Evolutionary conservation across 2,888 invertebrate genomes (phyloP), one percentile per base, ranked within the genome.

Genomic region (Hartigia nigra): DNA sequence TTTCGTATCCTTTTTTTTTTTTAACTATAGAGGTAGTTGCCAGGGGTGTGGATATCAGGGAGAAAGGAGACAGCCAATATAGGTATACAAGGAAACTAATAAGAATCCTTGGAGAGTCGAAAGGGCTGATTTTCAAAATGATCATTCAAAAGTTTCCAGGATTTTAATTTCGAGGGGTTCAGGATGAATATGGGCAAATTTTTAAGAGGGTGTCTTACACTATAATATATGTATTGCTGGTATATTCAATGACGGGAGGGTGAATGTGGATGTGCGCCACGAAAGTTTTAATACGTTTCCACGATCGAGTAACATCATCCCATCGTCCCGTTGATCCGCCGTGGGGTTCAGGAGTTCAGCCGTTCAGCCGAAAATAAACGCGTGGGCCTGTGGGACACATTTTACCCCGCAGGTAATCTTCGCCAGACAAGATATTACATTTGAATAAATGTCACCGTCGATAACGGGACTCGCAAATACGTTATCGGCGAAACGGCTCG

Each of bases 401-500:
- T 90, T 88, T 81, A 88, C 84, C 85, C 81, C 83, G 84, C 86
- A 87, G 87, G 89, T 89, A 91, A 91, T 91, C 91, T 89, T 89
- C 91, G 87, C 87, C 84, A 88, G 89, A 88, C 90, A 86, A 91
- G 91, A 91, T 91, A 91, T 91, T 91, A 91, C 91, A 91, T 91
- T 91, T 91, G 91, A 91, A 91, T 91, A 91, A 91, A 91, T 88
- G 91, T 91, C 90, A 88, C 83, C 86, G 87, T 85, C 90, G 90
- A 90, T 91, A 91, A 90, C 85, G 84, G 80, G 79, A 79, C 79
- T 84, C 82, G 85, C 84, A 84, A 87, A 87, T 86, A 87, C 87
- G 87, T 86, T 87, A 90, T 88, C 89, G 90, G 84, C 83, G 84
- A 82, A 83, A 84, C 82, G 81, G 81, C 81, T 80, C 81, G 82